These are phyloP conservation scores for Acestrorhynchus altus DNA, from an alignment of 2,797 vertebrate species.

Conservation along the genomic window DNA sequence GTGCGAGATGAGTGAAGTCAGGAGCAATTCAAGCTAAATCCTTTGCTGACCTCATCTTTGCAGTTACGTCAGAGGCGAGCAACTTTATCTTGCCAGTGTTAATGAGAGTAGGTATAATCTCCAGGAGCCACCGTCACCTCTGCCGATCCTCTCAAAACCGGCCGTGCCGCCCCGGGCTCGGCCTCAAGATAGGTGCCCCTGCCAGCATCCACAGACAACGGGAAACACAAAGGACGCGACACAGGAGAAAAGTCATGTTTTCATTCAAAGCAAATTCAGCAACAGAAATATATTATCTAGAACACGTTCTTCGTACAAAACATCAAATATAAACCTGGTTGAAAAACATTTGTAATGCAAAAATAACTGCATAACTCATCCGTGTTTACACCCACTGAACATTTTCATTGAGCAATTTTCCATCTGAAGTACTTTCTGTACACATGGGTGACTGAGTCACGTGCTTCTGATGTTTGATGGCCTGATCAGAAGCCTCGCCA, in stretches of 20 bases:
- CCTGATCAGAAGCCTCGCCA: background rate
- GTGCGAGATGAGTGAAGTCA: background rate
- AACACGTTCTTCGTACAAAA: background rate
- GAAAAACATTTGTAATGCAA: background rate
- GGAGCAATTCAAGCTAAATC: background rate
- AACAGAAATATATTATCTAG: slow-evolving; percentile 12
- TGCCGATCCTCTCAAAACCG: slow-evolving; percentile 45
- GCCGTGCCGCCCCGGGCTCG: background rate
- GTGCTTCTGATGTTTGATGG: background rate
- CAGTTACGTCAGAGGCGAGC: background rate
- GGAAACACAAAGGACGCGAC: background rate
- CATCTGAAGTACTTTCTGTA: background rate
- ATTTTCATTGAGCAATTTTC: background rate
- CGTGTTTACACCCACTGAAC: background rate
- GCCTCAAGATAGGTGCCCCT: background rate
- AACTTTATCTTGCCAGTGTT: slow-evolving; percentile 2
- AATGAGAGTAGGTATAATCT: slow-evolving; percentile 27
- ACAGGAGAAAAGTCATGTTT: background rate
- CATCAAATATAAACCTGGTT: background rate
- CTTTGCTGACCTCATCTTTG: background rate
- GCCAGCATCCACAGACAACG: background rate
- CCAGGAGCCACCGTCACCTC: background rate
- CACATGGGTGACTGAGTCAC: background rate
- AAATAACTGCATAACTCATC: background rate
- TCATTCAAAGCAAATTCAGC: slow-evolving; percentile 32